Conservation (phyloP, 2,888 invertebrate genomes). For the Zygaena filipendulae region DNA sequence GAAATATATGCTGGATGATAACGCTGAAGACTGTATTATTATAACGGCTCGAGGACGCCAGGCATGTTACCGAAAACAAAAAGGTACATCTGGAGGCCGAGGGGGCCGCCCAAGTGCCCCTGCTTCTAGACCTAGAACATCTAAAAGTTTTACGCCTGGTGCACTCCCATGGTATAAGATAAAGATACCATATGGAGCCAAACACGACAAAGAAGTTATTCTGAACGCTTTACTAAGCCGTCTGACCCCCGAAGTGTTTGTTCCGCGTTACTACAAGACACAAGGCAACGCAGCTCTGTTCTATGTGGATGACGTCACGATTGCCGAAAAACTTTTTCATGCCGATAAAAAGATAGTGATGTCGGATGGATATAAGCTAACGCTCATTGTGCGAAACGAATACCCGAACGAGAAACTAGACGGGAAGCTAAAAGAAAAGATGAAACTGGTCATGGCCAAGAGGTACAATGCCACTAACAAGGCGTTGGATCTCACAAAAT, state of each 20-base stretch:
- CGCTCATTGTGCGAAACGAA: constrained; percentile 71
- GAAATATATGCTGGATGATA: constrained; percentile 69
- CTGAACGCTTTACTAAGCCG: constrained; percentile 69
- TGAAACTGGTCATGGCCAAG: constrained; percentile 84
- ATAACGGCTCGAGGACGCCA: constrained; percentile 59
- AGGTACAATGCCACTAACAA: constrained; percentile 79
- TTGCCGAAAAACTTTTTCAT: constrained; percentile 75
- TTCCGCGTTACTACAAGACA: constrained; percentile 71
- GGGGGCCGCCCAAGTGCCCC: constrained; percentile 31
- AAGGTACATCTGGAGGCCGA: constrained; percentile 40
- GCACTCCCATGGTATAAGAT: constrained; percentile 78
- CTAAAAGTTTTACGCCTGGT: constrained; percentile 59
- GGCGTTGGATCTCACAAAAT: constrained; percentile 82
- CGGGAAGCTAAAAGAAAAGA: constrained; percentile 74
- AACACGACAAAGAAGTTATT: constrained; percentile 77
- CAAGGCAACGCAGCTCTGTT: constrained; percentile 76
- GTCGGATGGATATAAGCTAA: constrained; percentile 77
- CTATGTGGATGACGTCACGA: constrained; percentile 79
- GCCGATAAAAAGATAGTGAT: constrained; percentile 77
- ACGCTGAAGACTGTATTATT: no score
- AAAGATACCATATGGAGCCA: constrained; percentile 76
- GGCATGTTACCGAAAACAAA: constrained; percentile 28
- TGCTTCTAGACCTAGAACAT: constrained; percentile 26
- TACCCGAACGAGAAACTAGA: constrained; percentile 75
- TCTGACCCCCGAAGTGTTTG: constrained; percentile 74